Percentiles rank a stretch among this genome's conserved stretches.
These are phyloP conservation scores for Dexiosoma caninum DNA, from an alignment of 2,888 invertebrate genomes.

Conservation along the genomic window DNA sequence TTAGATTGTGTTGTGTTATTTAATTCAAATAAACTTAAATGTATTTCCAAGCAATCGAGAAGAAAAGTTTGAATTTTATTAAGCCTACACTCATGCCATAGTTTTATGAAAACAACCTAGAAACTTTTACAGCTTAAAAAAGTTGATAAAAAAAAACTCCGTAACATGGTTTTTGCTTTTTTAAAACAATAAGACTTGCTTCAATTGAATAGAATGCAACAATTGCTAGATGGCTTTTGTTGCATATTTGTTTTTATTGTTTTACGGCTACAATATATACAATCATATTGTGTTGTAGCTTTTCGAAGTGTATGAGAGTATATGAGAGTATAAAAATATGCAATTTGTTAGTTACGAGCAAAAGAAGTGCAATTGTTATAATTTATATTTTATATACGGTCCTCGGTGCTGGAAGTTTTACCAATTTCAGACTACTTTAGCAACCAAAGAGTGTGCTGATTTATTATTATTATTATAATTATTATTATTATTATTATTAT, in stretches of 20 bases:
- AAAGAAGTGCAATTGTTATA: constrained; percentile 6
- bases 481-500: no score
- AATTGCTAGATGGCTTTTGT: constrained; percentile 44
- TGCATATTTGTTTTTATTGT: background rate
- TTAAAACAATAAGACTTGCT: constrained; percentile 34
- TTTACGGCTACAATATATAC: constrained; percentile 3
- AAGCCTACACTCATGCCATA: background rate
- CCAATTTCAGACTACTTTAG: no score
- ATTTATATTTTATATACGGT: no score
- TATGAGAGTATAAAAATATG: constrained; percentile 20
- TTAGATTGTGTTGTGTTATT: background rate
- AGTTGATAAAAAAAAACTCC: background rate
- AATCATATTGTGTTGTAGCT: constrained; percentile 35
- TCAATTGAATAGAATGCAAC: constrained; percentile 46
- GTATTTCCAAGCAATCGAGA: background rate
- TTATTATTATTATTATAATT: no score
- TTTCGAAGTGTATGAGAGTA: constrained; percentile 4
- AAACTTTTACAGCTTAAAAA: constrained; percentile 23
- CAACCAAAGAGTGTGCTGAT: no score
- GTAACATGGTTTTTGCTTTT: constrained; percentile 19
- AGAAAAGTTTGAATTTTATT: background rate
- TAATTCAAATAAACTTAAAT: background rate
- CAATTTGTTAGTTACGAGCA: constrained; percentile 37
- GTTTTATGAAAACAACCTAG: constrained; percentile 10
- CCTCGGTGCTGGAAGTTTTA: no score